A percentile compares a stretch with the other conserved stretches of the same genome.
Evolutionary conservation across 1,140 invertebrate species (phyloP).

Genomic region (Patella vulgata): DNA sequence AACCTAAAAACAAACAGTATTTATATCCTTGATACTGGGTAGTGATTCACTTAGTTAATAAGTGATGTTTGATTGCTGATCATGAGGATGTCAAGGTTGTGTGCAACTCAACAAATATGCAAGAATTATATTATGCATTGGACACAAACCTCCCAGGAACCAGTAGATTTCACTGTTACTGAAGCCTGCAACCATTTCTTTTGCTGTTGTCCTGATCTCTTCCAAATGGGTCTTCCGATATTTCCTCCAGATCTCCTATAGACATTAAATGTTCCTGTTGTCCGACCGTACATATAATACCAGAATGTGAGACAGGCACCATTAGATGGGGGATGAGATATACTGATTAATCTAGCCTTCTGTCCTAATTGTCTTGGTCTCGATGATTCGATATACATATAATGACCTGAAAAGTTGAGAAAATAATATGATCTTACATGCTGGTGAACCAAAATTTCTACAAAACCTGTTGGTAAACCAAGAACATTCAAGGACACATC

Average conservation of each 20-base stretch:
- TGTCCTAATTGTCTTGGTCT: slow-evolving; percentile 39
- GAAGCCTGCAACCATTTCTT: slow-evolving; percentile 45
- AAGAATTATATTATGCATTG: too few species aligned
- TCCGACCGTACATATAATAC: slow-evolving; percentile 79
- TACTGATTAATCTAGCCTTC: slow-evolving; percentile 46
- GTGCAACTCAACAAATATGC: too few species aligned
- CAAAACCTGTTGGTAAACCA: not conserved
- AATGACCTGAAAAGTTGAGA: slow-evolving; percentile 42
- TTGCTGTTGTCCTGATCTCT: slow-evolving; percentile 43
- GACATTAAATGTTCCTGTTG: slow-evolving; percentile 51
- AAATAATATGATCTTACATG: slow-evolving; percentile 1
- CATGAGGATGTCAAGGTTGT: too few species aligned
- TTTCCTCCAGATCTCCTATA: slow-evolving; percentile 31
- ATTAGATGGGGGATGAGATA: slow-evolving; percentile 7
- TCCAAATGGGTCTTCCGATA: slow-evolving; percentile 36
- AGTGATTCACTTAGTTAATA: too few species aligned
- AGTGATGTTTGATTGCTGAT: too few species aligned
- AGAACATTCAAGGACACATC: not conserved
- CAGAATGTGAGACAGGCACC: slow-evolving; percentile 71
- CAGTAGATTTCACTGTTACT: slow-evolving; percentile 30
- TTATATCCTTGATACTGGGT: too few species aligned
- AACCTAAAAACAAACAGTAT: too few species aligned
- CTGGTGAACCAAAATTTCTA: not conserved
- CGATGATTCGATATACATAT: slow-evolving; percentile 55
- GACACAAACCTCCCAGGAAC: slow-evolving; percentile 38